Evolutionary conservation across 2,888 invertebrate genomes (phyloP), one percentile per base, ranked within the genome.

Genomic region (Mythimna impura): DNA sequence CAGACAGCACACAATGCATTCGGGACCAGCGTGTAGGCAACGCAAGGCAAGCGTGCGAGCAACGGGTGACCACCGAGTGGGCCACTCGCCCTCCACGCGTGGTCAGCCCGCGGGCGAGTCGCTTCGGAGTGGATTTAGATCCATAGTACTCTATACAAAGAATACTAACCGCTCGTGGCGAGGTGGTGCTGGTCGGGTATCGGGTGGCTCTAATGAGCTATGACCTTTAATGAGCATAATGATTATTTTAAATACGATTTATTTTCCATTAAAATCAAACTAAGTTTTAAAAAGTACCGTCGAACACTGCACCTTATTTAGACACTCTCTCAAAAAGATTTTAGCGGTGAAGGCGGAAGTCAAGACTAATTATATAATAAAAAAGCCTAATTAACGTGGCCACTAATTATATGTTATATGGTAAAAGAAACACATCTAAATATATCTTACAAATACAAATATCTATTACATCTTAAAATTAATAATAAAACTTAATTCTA

Each of bases 401-500:
- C 84, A 84, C 84, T 70, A 76, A 76, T 81, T 83, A 85, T 88
- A 88, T 87, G 84, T 84, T 87, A 66, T 84, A 91, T 91, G 93
- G 93, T 94, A 94, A 94, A 94, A 91, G 89, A 94, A 94, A 95
- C 93, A 93, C 94, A 87, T 93, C 91, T 94, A 93, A 92, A 93
- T 87, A 91, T 94, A 93, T 94, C 91, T 93, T 93, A 94, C 91
- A 93, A 90, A 92, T 92, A 93, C 90, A 93, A 90, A 91, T 91
- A 91, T 93, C 92, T 92, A 91, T 89, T 91, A 86, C 84, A 89
- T 88, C 84, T 90, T 91, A 92, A 81, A 91, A 90, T 89, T 90
- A 87, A 91, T 92, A 91, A 88, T 90, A 90, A 89, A 91, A 85
- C 91, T 92, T 94, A 94, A 40, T 50, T 34, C 87, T 92, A 93